Base-by-base conservation (phyloP, 2,888 invertebrate genomes). In the Spicauda simplicius region DNA sequence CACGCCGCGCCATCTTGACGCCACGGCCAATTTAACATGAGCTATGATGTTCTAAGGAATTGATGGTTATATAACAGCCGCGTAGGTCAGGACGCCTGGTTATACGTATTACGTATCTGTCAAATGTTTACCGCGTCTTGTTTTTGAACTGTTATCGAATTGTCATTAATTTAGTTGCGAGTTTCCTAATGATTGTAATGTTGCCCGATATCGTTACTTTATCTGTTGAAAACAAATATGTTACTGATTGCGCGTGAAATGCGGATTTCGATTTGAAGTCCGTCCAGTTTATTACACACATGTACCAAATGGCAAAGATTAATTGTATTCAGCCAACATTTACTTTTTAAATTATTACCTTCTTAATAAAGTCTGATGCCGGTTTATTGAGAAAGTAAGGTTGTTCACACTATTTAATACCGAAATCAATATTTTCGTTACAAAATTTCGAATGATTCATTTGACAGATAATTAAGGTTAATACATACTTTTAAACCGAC, bases 1-100 rank as follows among this genome's bases (percentile, higher is more conserved):
- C 89, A 88, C 88, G 88, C 82, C 80, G 76, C 77, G 87, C 88
- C 88, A 88, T 90, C 85, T 83, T 75, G 75, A 76, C 74, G 73
- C 71, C 68, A 8, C 74, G 72, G 61, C 90, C 85, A 88, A 69
- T 75, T 70, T 82, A 83, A 75, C 69, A 70, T 83, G 89, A 85
- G 80, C 83, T 74, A 72, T 79, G 73, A 64, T 58, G 69, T 62
- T 54, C 55, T 64, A 64, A 68, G 68, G 71, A 71, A 71, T 72
- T 58, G 70, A 70, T 69, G 71, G 74, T 73, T 76, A 70, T 69
- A 64, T 69, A 66, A 66, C 64, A 61, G 37, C 55, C 60, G 55
- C 60, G 69, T 52, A 66, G 72, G 72, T 72, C 72, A 71, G 52
- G 55, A 56, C 61, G 64, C 68, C 56, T 72, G 72, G 72, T 68